Evolutionary conservation across 2,113 vertebrate genomes (phyloP).

Genomic region (Campylomormyrus numenius): DNA sequence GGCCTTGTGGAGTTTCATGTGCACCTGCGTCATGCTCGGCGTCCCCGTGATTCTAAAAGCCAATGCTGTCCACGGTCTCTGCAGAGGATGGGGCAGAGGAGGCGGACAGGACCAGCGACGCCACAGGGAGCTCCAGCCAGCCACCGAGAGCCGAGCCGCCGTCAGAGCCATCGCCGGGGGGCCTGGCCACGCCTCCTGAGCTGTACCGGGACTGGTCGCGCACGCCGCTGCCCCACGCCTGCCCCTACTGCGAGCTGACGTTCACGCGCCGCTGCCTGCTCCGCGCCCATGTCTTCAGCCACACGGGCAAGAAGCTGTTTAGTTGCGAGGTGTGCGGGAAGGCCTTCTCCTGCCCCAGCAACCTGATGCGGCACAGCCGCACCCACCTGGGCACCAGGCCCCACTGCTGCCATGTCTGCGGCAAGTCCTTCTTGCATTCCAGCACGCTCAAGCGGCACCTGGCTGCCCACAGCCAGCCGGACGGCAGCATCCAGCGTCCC

Average conservation of each 20-base stretch:
- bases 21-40: not conserved
- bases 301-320: constrained; percentile 81
- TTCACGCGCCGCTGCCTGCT: constrained; percentile 83
- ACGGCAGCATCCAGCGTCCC: constrained; percentile 3
- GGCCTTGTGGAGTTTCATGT: not conserved
- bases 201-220: constrained; percentile 66
- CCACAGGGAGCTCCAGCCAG: constrained; percentile 16
- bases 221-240: constrained; percentile 70
- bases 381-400: constrained; percentile 71
- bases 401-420: constrained; percentile 68
- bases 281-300: constrained; percentile 79
- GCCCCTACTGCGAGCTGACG: constrained; percentile 78
- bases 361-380: constrained; percentile 78
- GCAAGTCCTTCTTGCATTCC: constrained; percentile 65
- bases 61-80: not conserved
- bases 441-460: constrained; percentile 79
- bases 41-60: not conserved
- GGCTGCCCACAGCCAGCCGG: constrained; percentile 52
- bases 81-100: not conserved
- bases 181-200: constrained; percentile 58
- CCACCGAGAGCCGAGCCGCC: not conserved
- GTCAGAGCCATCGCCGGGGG: constrained; percentile 19
- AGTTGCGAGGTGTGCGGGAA: constrained; percentile 79
- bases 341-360: constrained; percentile 78
- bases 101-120: not conserved